Base-by-base conservation (phyloP, 1,140 invertebrate genomes). In the Drosophila chauvacae region DNA sequence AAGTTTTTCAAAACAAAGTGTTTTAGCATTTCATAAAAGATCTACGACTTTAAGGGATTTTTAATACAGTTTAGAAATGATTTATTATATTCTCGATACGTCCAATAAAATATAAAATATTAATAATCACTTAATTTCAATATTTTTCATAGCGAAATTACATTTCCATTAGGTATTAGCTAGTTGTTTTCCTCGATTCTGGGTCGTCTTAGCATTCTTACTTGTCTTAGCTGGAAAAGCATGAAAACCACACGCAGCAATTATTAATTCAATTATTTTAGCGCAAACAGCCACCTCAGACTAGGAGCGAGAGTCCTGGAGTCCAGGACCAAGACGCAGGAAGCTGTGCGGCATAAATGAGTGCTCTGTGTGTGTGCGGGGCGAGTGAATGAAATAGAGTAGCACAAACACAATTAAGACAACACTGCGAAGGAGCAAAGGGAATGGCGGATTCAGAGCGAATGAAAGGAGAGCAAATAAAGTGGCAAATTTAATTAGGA, bases 221-320 rank as follows among this genome's bases (percentile, higher is more conserved):
- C 63, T 90, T 90, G 84, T 75, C 86, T 91, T 91, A 91, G 91
- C 91, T 88, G 81, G 68, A 77, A 91, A 90, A 91, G 81, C 83
- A 91, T 91, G 91, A 91, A 91, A 91, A 91, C 90, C 90, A 91
- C 91, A 91, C 91, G 91, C 90, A 91, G 90, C 86, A 91, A 91
- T 91, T 91, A 91, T 91, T 91, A 91, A 91, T 91, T 91, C 91
- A 91, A 91, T 91, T 91, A 91, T 90, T 91, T 88, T 83, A 88
- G 91, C 84, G 77, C 83, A 91, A 85, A 90, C 85, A 85, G 81
- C 63, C 85, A 90, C 81, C 85, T 88, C 77, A 88, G 84, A 88
- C 78, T 57, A 63, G 56, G 44, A 65, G 61, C 66, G 39, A 63
- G 62, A 51, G 50, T 56, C 56, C 69, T 57, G 55, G 42, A 56